These are phyloP conservation scores for Saturnia pavonia DNA, from an alignment of 2,888 invertebrate species.

Conservation along the genomic window DNA sequence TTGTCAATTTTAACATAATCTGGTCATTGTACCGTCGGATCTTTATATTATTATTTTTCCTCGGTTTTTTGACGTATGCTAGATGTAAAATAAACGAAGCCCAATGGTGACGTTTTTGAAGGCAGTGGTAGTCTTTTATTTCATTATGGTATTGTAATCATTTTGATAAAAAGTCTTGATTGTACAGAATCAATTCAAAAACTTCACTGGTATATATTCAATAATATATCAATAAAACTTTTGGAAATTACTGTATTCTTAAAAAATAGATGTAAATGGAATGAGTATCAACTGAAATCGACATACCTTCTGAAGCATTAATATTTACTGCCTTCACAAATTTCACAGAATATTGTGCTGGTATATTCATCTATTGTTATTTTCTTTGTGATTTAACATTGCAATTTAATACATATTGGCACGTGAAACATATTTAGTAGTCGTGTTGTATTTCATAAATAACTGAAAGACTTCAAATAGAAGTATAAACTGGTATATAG, in stretches of 20 bases:
- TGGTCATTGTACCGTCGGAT: slow-evolving; percentile 61
- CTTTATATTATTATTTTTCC: not conserved
- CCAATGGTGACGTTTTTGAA: not conserved
- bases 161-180: not conserved
- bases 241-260: not conserved
- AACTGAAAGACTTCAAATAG: not conserved
- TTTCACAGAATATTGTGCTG: not conserved
- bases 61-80: not conserved
- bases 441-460: slow-evolving; percentile 15
- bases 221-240: no score
- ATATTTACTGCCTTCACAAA: not conserved
- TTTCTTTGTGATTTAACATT: slow-evolving; percentile 59
- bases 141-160: not conserved
- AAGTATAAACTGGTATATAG: no score
- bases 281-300: not conserved
- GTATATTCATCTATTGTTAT: slow-evolving; percentile 29
- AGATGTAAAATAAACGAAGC: not conserved
- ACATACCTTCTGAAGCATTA: not conserved
- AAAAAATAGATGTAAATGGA: not conserved
- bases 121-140: not conserved
- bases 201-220: no score
- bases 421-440: not conserved
- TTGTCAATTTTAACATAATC: slow-evolving; percentile 65
- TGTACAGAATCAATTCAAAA: no score
- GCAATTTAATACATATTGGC: slow-evolving; percentile 25